Evolutionary conservation across 1,140 invertebrate species (phyloP), one percentile per base, ranked within the genome.

Genomic region (Pissodes strobi): DNA sequence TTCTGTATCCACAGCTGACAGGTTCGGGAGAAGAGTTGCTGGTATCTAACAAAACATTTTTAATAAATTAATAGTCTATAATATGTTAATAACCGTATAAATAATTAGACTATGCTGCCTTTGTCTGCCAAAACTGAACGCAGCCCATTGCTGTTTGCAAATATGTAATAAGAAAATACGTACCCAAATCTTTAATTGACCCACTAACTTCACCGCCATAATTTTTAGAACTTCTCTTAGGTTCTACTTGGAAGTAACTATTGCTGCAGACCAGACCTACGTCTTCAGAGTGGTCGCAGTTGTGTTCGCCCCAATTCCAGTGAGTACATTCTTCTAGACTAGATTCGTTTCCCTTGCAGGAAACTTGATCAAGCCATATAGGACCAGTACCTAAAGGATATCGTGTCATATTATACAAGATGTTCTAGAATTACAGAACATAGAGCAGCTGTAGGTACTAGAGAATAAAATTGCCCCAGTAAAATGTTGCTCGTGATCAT

Each of bases 271-370:
- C 80, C 10, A 92, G 82, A n/a, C 85, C 85, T 3, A 86, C 88
- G 72, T 90, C 89, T 78, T 92, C 90, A n/a, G 82, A 80, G 72
- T 90, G 88, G 66, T 88, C 83, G 73, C 90, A 92, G 69, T 90
- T 88, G 69, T 85, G 82, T 51, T 83, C 82, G 17, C 88, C 88
- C 87, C 88, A 90, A n/a, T 82, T 78, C 70, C 80, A 82, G 67
- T 87, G 86, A 1, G 79, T 77, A 71, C 90, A 92, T 21, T 84
- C 76, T 21, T 85, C 77, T 4, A 92, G 69, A 27, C 77, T 79
- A 0, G 81, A 80, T 75, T 93, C 90, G 57, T 87, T 88, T 18
- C 90, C 90, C 1, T 70, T 70, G 69, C 90, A 93, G 49, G 80
- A 81, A 0, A 92, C 83, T 78, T 88, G 80, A 67, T 91, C 88